Conservation (phyloP, 2,113 vertebrate species). For the Microcebus ravelobensis region DNA sequence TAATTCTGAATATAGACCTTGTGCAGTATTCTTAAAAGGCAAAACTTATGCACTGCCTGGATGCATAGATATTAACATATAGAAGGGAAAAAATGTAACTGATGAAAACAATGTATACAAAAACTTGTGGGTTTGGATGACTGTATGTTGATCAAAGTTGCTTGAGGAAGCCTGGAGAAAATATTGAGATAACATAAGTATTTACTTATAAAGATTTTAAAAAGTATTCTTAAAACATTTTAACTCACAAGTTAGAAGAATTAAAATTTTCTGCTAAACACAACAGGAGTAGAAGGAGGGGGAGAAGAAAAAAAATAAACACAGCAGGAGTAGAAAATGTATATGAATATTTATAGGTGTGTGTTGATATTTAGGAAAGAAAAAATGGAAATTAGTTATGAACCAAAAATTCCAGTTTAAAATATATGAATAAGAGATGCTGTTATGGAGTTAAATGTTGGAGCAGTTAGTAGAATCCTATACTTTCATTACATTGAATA, state of each 20-base stretch:
- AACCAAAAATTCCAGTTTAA: background rate
- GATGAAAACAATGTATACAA: background rate
- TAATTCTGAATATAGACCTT: background rate
- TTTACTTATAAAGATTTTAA: conserved; percentile 6
- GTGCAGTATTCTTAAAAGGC: background rate
- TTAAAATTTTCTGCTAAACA: background rate
- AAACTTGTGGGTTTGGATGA: background rate
- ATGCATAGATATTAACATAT: background rate
- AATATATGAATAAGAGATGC: conserved; percentile 5
- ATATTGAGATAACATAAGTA: background rate
- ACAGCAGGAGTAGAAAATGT: background rate
- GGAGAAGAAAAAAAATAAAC: no score
- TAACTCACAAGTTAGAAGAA: conserved; percentile 6
- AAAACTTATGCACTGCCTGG: background rate
- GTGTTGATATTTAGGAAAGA: conserved; percentile 13
- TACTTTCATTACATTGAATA: conserved; percentile 13
- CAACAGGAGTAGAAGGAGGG: background rate
- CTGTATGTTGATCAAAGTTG: background rate
- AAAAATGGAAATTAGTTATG: background rate
- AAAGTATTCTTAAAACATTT: conserved; percentile 37
- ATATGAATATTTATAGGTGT: conserved; percentile 1
- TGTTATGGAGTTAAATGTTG: background rate
- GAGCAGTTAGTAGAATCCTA: background rate
- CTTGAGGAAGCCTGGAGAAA: background rate
- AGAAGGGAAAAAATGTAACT: conserved; percentile 10